Base-by-base conservation (phyloP, 2,113 vertebrate species). In the Corythornis cristatus region DNA sequence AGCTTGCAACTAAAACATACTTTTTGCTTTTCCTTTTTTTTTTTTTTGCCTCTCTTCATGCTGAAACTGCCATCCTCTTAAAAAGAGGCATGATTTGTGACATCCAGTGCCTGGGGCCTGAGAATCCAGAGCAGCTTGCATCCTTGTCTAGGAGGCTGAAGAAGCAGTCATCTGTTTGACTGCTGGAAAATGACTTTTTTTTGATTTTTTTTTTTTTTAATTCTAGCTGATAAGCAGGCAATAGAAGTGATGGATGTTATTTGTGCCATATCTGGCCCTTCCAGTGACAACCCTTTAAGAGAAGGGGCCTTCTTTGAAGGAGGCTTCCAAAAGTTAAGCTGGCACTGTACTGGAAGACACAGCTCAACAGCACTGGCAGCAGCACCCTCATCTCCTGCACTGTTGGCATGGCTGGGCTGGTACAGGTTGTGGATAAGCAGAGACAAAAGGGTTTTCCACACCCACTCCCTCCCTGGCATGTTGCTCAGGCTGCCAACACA, bases 361-460 rank as follows among this genome's bases (percentile, higher is more conserved):
- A 37, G 54, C 33, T 22, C 79, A 54, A 2, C 2, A 20, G 56
- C 4, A 54, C 37, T 3, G 37, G 42, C 3, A 65, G 62, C 74
- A 84, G 70, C 65, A 68, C 2, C 40, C 19, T 29, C 1, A 35
- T 17, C 43, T 54, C 58, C 40, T 6, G 6, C 60, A 0, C 4
- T 0, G 11, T 31, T 56, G 1, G 1, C 5, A 1, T 1, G 31
- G 23, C 70, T 5, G 12, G 68, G 80, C 80, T 4, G 0, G 23
- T 12, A 50, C 15, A n/a, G 37, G 7, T 3, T 72, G 78, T 21
- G 50, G 29, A 22, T 4, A n/a, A 83, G 26, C 33, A 56, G 23
- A 50, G 64, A 68, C 42, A 62, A 15, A 78, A 50, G 28, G 16
- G 7, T 54, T 50, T 65, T 19, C 79, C 72, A 25, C 21, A 8